phyloP scores from a whole-genome alignment of 2,113 vertebrate species.

The Sceloporus undulatus region DNA sequence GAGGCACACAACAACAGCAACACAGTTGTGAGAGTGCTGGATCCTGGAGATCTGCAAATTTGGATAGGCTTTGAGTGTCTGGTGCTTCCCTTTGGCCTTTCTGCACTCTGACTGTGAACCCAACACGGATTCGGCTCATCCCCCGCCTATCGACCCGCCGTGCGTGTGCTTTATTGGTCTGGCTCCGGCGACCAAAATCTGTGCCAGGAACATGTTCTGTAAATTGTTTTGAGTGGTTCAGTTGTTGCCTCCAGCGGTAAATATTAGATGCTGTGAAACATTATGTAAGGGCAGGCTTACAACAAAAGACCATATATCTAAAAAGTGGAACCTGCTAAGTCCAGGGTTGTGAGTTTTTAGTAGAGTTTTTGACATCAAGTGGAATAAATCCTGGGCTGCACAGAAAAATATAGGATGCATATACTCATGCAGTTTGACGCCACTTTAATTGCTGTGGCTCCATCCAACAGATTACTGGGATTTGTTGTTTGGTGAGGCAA shows the following conservation, averaged over 20 bases:
- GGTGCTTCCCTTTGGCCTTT: not conserved
- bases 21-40: not conserved
- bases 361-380: too few species aligned
- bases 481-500: too few species aligned
- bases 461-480: too few species aligned
- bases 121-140: not conserved
- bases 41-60: not conserved
- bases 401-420: too few species aligned
- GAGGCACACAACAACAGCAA: too few species aligned
- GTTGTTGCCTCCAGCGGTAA: not conserved
- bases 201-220: slow-evolving; percentile 11
- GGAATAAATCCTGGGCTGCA: too few species aligned
- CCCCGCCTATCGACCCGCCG: not conserved
- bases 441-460: too few species aligned
- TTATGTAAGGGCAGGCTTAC: slow-evolving; percentile 6
- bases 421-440: too few species aligned
- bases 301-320: not conserved
- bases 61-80: not conserved
- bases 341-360: too few species aligned
- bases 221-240: slow-evolving; percentile 28
- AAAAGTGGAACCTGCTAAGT: too few species aligned
- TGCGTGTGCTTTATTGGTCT: not conserved
- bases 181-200: not conserved
- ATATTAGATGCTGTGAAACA: slow-evolving; percentile 4
- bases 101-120: not conserved